A percentile compares a stretch with the other conserved stretches of the same genome.
Evolutionary conservation across 2,797 vertebrate species (phyloP).

Genomic region (Cryptoprocta ferox): DNA sequence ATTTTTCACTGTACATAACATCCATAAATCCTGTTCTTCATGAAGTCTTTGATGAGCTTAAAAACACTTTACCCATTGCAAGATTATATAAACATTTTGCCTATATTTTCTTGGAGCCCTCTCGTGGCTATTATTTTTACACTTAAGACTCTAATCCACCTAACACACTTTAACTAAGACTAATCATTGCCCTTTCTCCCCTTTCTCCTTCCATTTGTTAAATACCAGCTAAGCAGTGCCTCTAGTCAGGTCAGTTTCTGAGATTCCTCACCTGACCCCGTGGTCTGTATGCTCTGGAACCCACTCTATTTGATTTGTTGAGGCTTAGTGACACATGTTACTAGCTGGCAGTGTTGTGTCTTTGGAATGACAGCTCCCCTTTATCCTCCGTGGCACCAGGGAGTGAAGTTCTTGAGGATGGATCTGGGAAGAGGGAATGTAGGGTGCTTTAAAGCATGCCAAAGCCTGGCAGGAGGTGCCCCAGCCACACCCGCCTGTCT

Average conservation of each 20-base stretch:
- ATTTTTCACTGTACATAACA: not conserved
- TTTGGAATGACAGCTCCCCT: not conserved
- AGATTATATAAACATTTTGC: not conserved
- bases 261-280: not conserved
- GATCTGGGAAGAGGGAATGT: not conserved
- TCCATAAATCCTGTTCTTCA: not conserved
- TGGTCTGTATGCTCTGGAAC: too few species aligned
- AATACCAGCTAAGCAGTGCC: not conserved
- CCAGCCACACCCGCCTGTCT: not conserved
- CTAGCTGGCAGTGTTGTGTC: not conserved
- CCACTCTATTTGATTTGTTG: not conserved
- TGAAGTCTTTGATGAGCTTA: not conserved
- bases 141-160: not conserved
- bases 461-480: not conserved
- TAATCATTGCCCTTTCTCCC: not conserved
- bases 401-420: not conserved
- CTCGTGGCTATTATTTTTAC: not conserved
- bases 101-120: not conserved
- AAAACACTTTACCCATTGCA: not conserved
- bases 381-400: not conserved
- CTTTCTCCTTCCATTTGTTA: not conserved
- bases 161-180: not conserved
- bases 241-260: not conserved
- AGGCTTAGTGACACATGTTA: rapidly evolving
- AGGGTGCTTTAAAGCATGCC: rapidly evolving